Conservation (phyloP, 2,797 vertebrate genomes). For the Gorsachius magnificus region DNA sequence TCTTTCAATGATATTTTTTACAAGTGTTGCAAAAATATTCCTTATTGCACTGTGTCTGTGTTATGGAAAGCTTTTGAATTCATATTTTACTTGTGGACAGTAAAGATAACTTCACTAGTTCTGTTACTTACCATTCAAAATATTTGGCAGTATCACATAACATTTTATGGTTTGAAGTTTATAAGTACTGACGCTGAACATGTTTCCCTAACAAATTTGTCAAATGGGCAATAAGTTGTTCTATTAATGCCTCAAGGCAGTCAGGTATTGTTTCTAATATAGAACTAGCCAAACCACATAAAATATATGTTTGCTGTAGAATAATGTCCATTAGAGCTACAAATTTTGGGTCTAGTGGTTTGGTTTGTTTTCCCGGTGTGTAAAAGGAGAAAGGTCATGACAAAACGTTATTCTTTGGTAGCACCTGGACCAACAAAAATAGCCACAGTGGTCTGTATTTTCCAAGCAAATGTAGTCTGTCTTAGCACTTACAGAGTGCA, state of each 20-base stretch:
- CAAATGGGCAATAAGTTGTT: background rate
- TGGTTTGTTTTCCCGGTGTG: background rate
- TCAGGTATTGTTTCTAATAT: background rate
- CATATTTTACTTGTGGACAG: background rate
- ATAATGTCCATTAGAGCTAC: background rate
- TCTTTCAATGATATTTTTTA: background rate
- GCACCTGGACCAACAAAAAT: background rate
- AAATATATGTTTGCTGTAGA: background rate
- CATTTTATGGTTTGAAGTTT: background rate
- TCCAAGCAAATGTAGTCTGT: background rate
- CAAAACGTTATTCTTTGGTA: background rate
- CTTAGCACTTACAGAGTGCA: background rate
- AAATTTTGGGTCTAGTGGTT: background rate
- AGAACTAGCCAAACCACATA: background rate
- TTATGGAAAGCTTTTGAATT: background rate
- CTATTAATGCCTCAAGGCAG: background rate
- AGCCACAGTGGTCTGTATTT: background rate
- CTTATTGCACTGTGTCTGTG: background rate
- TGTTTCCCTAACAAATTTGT: background rate
- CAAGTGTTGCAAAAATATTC: background rate
- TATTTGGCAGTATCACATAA: background rate
- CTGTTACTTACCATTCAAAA: background rate
- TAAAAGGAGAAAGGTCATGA: background rate
- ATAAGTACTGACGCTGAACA: background rate
- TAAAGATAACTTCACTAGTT: background rate